Base-by-base conservation (phyloP, 2,113 vertebrate species). In the Sinocyclocheilus anshuiensis region DNA sequence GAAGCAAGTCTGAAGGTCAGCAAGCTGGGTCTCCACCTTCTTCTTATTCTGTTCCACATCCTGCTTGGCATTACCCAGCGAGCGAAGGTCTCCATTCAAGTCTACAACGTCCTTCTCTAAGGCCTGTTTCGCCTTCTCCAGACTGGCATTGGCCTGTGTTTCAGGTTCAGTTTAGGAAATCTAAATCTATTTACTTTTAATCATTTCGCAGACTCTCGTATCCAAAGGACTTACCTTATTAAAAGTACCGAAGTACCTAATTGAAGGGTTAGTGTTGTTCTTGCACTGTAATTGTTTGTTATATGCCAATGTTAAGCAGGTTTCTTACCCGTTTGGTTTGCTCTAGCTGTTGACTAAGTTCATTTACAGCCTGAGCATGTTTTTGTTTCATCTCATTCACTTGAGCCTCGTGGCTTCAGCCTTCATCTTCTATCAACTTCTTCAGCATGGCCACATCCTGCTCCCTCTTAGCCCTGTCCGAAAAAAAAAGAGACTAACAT, bases 1-100 rank as follows among this genome's bases (percentile, higher is more conserved):
- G 84, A 93, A 96, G 83, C 96, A 97, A 1, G 94, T 91, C 91
- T 97, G 95, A 82, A 98, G 89, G 1, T 99, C 97, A 85, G 96
- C 96, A 87, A 99, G 87, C 91, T 98, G 97, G 57, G 87, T 93
- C 90, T 99, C 98, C 90, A 97, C 90, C 92, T 97, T 99, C 93
- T 98, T 99, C 94, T 96, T 97, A 92, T 96, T 97, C 93, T 98
- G 95, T 55, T 99, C 97, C 86, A 97, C 93, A 0, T 99, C 97
- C 93, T 98, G 97, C 89, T 97, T 98, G 36, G 94, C 93, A 78
- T 94, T 94, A 89, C 55, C 90, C 61, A 99, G 91, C 2, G 94
- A 94, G 67, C 96, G 95, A 76, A 99, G 93, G 91, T 98, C 97
- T 0, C 91, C 91, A 0, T 91, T 92, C 77, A 98, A 89, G 1